Conservation (phyloP, 2,888 invertebrate genomes). For the Liopterus haemorrhoidalis region DNA sequence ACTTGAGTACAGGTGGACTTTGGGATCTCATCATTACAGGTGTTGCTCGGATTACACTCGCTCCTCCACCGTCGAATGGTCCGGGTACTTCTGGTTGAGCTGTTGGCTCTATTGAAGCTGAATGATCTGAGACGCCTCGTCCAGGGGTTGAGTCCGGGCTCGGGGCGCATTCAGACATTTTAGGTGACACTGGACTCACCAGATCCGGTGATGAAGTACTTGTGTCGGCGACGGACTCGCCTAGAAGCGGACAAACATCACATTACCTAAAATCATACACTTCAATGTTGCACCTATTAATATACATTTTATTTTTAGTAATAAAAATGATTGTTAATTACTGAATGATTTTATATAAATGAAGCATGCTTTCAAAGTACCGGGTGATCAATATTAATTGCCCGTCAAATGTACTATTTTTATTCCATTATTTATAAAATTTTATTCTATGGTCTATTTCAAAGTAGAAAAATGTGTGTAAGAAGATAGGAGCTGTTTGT, state of each 20-base stretch:
- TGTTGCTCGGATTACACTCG: constrained; percentile 42
- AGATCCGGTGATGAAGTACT: constrained; percentile 88
- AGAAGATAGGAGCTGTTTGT: no score
- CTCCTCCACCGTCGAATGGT: constrained; percentile 51
- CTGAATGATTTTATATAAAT: no score
- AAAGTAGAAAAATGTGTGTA: no score
- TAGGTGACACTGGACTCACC: constrained; percentile 75
- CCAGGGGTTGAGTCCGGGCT: constrained; percentile 55
- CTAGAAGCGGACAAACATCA: constrained; percentile 56
- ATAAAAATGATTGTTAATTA: not conserved
- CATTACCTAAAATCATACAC: constrained; percentile 41
- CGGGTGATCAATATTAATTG: no score
- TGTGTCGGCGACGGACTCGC: constrained; percentile 89
- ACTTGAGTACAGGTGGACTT: constrained; percentile 42
- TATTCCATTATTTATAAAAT: no score
- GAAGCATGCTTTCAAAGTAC: no score
- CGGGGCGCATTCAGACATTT: constrained; percentile 60
- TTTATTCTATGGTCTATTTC: no score
- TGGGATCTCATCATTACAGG: constrained; percentile 40
- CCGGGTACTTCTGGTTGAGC: constrained; percentile 49
- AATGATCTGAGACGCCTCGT: constrained; percentile 39
- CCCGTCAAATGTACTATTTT: no score
- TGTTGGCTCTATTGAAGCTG: constrained; percentile 31
- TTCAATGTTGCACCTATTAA: not conserved
- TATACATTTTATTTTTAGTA: not conserved